These are phyloP conservation scores for Hypotaenidia okinawae DNA, from an alignment of 2,797 vertebrate genomes.

Conservation along the genomic window DNA sequence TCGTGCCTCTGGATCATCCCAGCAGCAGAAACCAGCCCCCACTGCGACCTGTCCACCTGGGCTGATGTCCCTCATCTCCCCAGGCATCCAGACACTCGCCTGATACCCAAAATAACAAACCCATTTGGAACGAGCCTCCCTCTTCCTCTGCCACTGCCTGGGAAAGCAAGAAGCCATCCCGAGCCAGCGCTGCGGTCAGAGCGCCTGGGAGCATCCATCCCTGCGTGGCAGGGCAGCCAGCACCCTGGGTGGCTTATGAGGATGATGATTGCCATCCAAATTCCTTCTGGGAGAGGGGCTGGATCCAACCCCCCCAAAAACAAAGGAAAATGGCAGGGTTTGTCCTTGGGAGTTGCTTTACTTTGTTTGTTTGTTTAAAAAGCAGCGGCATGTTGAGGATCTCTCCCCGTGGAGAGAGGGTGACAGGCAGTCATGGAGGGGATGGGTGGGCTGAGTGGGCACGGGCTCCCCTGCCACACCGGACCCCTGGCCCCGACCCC, in stretches of 20 bases:
- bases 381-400: neutral
- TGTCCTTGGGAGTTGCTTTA: neutral
- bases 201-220: neutral
- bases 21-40: neutral
- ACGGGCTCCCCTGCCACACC: neutral
- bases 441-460: neutral
- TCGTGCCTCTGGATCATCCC: accelerated
- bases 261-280: neutral
- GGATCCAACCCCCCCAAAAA: neutral
- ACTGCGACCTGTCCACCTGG: neutral
- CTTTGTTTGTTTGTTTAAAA: neutral
- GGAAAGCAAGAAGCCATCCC: neutral
- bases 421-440: neutral
- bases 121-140: neutral
- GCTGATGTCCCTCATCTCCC: neutral
- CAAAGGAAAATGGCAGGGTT: neutral
- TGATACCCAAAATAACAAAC: neutral
- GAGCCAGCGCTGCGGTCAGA: neutral
- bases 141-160: neutral
- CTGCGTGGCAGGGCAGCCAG: neutral
- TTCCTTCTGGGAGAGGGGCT: neutral
- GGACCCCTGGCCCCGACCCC: accelerated
- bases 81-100: too few species aligned
- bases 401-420: accelerated
- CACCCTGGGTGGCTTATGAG: neutral